Conservation (phyloP, 2,797 vertebrate species). For the Thalassophryne amazonica region DNA sequence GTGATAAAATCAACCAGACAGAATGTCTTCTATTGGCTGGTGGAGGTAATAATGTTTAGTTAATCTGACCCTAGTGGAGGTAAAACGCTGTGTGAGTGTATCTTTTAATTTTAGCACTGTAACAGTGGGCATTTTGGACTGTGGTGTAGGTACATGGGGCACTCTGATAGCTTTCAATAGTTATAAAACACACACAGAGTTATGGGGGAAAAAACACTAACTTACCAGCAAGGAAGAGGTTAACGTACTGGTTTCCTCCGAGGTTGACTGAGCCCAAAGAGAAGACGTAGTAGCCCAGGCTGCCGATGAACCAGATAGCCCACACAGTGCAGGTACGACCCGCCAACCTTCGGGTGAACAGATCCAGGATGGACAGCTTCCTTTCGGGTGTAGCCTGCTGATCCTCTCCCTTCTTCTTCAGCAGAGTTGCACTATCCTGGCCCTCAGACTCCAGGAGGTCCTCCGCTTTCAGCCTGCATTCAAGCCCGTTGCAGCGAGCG, state of each 20-base stretch:
- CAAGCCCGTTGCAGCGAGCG: slow-evolving; percentile 81
- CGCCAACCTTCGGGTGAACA: slow-evolving; percentile 86
- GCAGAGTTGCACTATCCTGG: slow-evolving; percentile 27
- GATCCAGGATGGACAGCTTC: slow-evolving; percentile 84
- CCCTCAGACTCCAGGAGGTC: slow-evolving; percentile 73
- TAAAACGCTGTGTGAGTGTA: too few species aligned
- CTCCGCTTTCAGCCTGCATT: slow-evolving; percentile 75
- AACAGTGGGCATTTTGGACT: too few species aligned
- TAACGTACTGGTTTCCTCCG: slow-evolving; percentile 89
- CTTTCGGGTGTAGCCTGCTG: slow-evolving; percentile 29
- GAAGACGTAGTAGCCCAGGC: slow-evolving; percentile 92
- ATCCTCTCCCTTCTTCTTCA: slow-evolving; percentile 31
- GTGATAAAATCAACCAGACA: too few species aligned
- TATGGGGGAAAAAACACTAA: too few species aligned
- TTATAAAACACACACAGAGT: too few species aligned
- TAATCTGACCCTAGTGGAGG: too few species aligned
- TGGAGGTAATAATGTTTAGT: too few species aligned
- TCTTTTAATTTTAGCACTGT: too few species aligned
- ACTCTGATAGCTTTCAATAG: too few species aligned
- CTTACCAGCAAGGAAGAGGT: slow-evolving; percentile 90
- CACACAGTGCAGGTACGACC: slow-evolving; percentile 87
- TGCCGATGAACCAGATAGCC: slow-evolving; percentile 93
- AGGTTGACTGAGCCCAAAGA: slow-evolving; percentile 88
- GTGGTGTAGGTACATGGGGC: too few species aligned
- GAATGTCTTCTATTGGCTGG: too few species aligned